Percentiles rank a stretch among this genome's conserved stretches.
These are phyloP conservation scores for Drosophila phalerata DNA, from an alignment of 2,888 invertebrate genomes.

Conservation along the genomic window DNA sequence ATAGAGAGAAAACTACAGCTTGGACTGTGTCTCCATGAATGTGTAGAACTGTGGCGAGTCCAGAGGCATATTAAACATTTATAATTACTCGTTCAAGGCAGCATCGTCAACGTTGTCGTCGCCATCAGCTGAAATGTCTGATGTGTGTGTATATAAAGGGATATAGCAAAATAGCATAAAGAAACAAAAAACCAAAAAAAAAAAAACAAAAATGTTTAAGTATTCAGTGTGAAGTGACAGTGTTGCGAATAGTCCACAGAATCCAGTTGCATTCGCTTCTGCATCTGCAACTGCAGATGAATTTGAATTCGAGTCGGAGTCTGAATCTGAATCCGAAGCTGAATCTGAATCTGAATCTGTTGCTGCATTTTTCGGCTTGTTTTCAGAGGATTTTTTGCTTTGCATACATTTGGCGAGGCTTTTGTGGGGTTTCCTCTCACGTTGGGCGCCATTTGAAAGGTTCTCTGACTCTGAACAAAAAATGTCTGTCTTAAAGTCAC, in stretches of 20 bases:
- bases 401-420: constrained; percentile 65
- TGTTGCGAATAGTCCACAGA: constrained; percentile 27
- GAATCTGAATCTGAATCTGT: constrained; percentile 35
- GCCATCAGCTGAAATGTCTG: constrained; percentile 37
- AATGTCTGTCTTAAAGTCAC: constrained; percentile 76
- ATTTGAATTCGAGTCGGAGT: not conserved
- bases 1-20: not conserved
- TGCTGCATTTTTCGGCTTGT: constrained; percentile 55
- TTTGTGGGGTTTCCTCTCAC: constrained; percentile 26
- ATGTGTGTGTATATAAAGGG: constrained; percentile 17
- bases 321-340: not conserved
- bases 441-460: constrained; percentile 61
- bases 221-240: constrained; percentile 48
- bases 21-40: not conserved
- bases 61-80: constrained; percentile 79
- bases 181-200: not conserved
- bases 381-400: constrained; percentile 50
- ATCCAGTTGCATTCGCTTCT: constrained; percentile 37
- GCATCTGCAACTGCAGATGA: constrained; percentile 7
- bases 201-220: constrained; percentile 28
- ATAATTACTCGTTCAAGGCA: constrained; percentile 76
- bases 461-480: constrained; percentile 53
- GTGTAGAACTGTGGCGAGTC: constrained; percentile 15
- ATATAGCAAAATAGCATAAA: not conserved
- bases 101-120: constrained; percentile 20